Evolutionary conservation across 2,888 invertebrate genomes (phyloP), one percentile per base, ranked within the genome.

Genomic region (Byasa hedistus): DNA sequence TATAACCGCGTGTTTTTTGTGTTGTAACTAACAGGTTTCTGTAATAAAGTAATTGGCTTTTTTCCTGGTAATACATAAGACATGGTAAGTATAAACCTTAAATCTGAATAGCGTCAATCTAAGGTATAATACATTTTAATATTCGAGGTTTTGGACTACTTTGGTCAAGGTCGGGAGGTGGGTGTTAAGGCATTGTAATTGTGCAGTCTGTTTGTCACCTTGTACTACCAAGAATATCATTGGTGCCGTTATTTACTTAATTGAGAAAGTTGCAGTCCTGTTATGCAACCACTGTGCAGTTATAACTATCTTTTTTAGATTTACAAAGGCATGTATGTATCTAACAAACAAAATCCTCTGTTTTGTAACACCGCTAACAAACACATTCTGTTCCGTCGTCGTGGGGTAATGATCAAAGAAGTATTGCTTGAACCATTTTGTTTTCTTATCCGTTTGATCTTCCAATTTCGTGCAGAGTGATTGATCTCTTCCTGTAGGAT

Each of bases 381-480:
- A 56, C 5, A 8, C 19, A n/a, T 24, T 27, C 51, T 32, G 15
- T 22, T 15, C 7, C 10, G 12, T 12, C n/a, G n/a, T 51, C 48
- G 27, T 44, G 39, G 27, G 51, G 52, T 22, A 52, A 52, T 61
- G 39, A 61, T 61, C 61, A 61, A 61, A 55, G 61, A 54, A 32
- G 56, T 32, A 65, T 56, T 60, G 60, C 36, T 32, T 36, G 7
- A 58, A 36, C 55, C 60, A 60, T 65, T 56, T 48, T 32, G 32
- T 44, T 55, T 48, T 15, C 56, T 56, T 55, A 61, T 61, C 65
- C 51, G 51, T 60, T 51, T 65, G 65, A 65, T 65, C 65, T 56
- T 60, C 60, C 65, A 65, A 65, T 65, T 65, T 51, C 36, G 60
- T 60, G n/a, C 32, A 44, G 44, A 55, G 55, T 61, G 60, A 65